These are phyloP conservation scores for Lacanobia wlatinum DNA, from an alignment of 2,888 invertebrate genomes.

Conservation along the genomic window DNA sequence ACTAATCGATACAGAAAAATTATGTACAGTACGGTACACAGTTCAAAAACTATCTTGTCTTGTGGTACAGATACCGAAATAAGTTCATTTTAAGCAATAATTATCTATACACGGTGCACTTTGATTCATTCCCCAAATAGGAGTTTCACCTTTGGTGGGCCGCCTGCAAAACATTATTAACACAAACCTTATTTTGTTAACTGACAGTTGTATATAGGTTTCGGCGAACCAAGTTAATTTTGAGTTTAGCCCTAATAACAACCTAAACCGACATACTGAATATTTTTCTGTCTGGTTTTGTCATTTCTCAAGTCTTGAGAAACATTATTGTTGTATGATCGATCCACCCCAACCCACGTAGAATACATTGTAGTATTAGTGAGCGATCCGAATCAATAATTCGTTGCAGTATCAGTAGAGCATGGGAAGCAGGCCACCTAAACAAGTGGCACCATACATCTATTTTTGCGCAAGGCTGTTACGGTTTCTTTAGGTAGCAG, in stretches of 20 bases:
- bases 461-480: background rate
- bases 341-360: background rate
- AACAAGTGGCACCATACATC: background rate
- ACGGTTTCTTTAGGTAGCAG: background rate
- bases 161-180: too few species aligned
- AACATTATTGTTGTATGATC: background rate
- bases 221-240: background rate
- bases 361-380: background rate
- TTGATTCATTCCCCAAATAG: background rate
- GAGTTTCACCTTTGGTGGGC: background rate
- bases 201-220: background rate
- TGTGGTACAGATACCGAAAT: background rate
- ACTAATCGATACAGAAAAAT: conserved; percentile 2
- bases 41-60: background rate
- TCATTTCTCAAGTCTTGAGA: background rate
- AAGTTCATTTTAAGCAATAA: background rate
- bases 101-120: background rate
- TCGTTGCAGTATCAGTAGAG: background rate
- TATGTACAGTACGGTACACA: background rate
- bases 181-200: background rate
- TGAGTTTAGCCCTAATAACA: background rate
- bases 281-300: background rate
- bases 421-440: background rate
- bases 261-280: background rate
- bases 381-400: background rate